Evolutionary conservation across 2,888 invertebrate species (phyloP).

Genomic region (Sinohyriopsis cumingii): DNA sequence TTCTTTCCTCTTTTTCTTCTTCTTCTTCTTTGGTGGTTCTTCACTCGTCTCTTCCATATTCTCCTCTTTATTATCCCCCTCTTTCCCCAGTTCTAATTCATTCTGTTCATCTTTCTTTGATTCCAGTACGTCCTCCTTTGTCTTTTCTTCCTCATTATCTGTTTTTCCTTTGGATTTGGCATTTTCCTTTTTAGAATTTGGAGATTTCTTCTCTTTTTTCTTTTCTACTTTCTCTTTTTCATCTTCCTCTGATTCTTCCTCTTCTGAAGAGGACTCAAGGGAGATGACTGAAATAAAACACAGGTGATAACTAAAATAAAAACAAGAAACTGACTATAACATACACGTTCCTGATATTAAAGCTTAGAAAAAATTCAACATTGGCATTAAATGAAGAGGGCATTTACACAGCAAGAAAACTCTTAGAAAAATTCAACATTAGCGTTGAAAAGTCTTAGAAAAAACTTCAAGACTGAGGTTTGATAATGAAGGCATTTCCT

Average conservation of each 20-base stretch:
- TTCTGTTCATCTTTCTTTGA: constrained; percentile 11
- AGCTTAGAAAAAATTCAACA: no score
- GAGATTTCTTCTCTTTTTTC: constrained; percentile 13
- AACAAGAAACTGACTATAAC: not conserved
- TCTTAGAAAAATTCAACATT: no score
- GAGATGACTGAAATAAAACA: constrained; percentile 26
- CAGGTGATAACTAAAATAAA: not conserved
- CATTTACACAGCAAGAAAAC: no score
- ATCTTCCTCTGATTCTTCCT: constrained; percentile 33
- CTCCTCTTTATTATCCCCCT: constrained; percentile 11
- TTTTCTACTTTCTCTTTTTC: constrained; percentile 20
- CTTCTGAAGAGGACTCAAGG: constrained; percentile 36
- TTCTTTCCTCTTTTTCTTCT: constrained; percentile 67
- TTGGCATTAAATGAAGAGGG: no score
- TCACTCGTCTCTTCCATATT: constrained; percentile 20
- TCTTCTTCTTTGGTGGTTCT: constrained; percentile 21
- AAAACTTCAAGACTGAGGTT: no score
- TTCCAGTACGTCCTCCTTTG: constrained; percentile 7
- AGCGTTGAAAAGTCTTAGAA: no score
- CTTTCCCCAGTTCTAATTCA: constrained; percentile 11
- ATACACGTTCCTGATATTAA: not conserved
- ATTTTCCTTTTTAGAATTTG: constrained; percentile 9
- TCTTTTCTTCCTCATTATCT: constrained; percentile 9
- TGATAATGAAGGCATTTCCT: no score
- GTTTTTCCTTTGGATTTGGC: constrained; percentile 6